Evolutionary conservation across 2,113 vertebrate species (phyloP), one percentile per base, ranked within the genome.

Genomic region (Dipodomys spectabilis): DNA sequence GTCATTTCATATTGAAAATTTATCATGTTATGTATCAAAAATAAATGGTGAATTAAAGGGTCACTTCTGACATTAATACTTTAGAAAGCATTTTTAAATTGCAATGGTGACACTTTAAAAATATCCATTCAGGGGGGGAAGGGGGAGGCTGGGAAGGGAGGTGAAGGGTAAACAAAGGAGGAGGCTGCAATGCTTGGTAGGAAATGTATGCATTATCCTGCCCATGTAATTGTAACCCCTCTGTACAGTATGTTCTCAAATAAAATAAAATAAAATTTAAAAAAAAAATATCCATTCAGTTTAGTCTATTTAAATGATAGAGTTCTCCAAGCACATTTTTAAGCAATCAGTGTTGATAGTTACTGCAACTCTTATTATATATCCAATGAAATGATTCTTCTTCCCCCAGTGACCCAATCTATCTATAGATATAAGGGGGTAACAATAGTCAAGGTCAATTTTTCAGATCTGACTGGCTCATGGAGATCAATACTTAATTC

Each of bases 31-130:
- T 28, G 6, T 87, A 91, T 74, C 28, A 93, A 79, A 97, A 85
- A 69, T 86, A 96, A 96, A 30, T 94, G 49, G 72, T 30, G 71
- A 96, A 96, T 96, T 96, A 96, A 95, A 71, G 28, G 91, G 75
- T 84, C 91, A 94, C 30, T 91, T 91, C 25, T 91, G 60, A 19
- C 1, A 23, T 12, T 65, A 87, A 95, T 27, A 92, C 71, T 93
- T 93, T 77, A 93, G 67, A 86, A 44, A 88, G 71, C 20, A 92
- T 81, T 88, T 90, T 81, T 35, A 92, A 96, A 69, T 2, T 86
- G 35, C 57, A 79, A 89, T 81, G 71, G 94, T 80, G 69, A 96
- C 92, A 71, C 75, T 93, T 79, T 49, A 49, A 92, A 39, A 94
- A 94, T 73, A 83, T 25, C 86, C 96, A 94, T 82, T 3, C 1